These are phyloP conservation scores for Drosophila bipectinata DNA, from an alignment of 1,140 invertebrate genomes.

Conservation along the genomic window DNA sequence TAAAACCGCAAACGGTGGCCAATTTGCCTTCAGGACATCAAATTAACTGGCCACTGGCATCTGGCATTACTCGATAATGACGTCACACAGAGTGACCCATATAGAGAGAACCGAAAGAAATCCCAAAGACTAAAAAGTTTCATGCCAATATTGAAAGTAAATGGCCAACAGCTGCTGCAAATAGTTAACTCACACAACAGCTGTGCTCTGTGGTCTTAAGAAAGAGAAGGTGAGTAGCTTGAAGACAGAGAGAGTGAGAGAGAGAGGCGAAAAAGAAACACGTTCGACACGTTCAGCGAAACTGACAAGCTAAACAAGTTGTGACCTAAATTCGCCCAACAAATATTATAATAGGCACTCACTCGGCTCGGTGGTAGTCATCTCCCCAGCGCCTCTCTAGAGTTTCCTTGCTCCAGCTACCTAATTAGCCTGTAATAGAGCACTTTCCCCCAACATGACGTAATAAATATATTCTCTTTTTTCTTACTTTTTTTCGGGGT, in stretches of 20 bases:
- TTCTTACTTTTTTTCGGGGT: constrained; percentile 7
- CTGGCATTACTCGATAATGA: constrained; percentile 44
- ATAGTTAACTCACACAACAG: constrained; percentile 49
- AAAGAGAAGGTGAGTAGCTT: neutral
- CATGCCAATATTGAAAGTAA: constrained; percentile 73
- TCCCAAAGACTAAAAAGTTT: constrained; percentile 36
- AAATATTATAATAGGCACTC: constrained; percentile 64
- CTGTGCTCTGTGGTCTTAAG: constrained; percentile 16
- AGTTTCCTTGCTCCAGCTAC: constrained; percentile 52
- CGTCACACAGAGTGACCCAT: constrained; percentile 41
- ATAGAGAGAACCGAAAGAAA: constrained; percentile 6
- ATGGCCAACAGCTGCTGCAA: constrained; percentile 68
- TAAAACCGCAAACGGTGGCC: constrained; percentile 41
- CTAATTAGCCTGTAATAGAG: constrained; percentile 74
- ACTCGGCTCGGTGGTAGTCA: constrained; percentile 9
- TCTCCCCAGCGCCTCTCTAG: constrained; percentile 8
- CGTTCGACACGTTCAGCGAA: constrained; percentile 68
- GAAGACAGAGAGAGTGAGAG: neutral
- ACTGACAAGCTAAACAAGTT: constrained; percentile 51
- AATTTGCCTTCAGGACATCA: constrained; percentile 41
- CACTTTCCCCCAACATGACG: constrained; percentile 51
- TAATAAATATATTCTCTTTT: constrained; percentile 40
- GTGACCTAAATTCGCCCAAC: constrained; percentile 72
- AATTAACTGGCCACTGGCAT: constrained; percentile 24
- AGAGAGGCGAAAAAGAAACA: constrained; percentile 35